Percentiles rank a stretch among this genome's conserved stretches.
Evolutionary conservation across 2,888 invertebrate genomes (phyloP).

Genomic region (Hypercompe scribonia): DNA sequence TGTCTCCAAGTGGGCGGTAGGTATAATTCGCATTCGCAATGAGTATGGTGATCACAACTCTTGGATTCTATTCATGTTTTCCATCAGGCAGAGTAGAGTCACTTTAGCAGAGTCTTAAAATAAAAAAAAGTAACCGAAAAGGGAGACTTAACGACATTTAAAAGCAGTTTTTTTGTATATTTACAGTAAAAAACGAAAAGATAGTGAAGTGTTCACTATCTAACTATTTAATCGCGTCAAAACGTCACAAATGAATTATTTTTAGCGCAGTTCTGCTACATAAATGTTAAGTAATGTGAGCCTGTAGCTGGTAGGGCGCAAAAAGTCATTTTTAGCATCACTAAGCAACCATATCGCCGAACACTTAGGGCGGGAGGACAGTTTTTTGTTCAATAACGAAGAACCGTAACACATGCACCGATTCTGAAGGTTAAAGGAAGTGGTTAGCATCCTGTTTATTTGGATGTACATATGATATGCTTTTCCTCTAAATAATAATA

Average conservation of each 20-base stretch:
- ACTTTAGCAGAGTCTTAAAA: too few relatives aligned
- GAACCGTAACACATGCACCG: conserved; percentile 9
- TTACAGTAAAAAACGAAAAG: neutral
- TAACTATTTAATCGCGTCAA: conserved; percentile 5
- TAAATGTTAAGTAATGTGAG: conserved; percentile 1
- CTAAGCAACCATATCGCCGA: conserved; percentile 8
- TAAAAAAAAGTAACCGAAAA: too few relatives aligned
- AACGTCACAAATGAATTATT: conserved; percentile 11
- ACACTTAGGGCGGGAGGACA: conserved; percentile 12
- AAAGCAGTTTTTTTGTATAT: too few relatives aligned
- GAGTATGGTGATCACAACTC: too few relatives aligned
- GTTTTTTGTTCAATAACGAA: conserved; percentile 12
- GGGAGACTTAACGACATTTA: too few relatives aligned
- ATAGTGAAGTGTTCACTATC: neutral
- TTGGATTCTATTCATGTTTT: too few relatives aligned
- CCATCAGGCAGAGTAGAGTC: too few relatives aligned
- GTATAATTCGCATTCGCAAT: too few relatives aligned
- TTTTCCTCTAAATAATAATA: conserved; percentile 1
- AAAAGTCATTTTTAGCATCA: conserved; percentile 10
- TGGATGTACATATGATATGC: neutral
- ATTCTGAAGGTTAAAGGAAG: conserved; percentile 11
- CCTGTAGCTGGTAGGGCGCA: neutral
- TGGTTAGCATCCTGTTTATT: conserved; percentile 6
- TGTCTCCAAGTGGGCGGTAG: too few relatives aligned
- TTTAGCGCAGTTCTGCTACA: conserved; percentile 14